These are phyloP conservation scores for Andrena chrysosceles DNA, from an alignment of 2,888 invertebrate species.

Conservation along the genomic window DNA sequence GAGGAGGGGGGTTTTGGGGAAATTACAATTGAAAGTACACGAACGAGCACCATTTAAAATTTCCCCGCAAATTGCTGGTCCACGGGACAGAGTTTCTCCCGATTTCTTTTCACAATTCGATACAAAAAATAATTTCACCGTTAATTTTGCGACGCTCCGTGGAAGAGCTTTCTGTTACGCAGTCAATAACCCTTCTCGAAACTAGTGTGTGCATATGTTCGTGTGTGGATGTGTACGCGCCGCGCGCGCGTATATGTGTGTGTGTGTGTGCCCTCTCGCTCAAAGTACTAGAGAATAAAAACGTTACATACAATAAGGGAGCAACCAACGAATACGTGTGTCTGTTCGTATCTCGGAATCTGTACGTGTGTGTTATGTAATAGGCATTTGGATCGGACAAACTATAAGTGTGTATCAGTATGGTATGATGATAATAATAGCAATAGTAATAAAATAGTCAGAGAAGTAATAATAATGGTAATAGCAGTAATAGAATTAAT, in stretches of 20 bases:
- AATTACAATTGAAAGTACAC: conserved; percentile 70
- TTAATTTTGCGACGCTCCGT: conserved; percentile 77
- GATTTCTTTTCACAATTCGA: conserved; percentile 61
- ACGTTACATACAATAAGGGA: conserved; percentile 67
- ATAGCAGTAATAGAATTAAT: conserved; percentile 61
- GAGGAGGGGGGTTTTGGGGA: conserved; percentile 15
- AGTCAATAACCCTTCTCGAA: conserved; percentile 65
- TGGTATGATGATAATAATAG: conserved; percentile 60
- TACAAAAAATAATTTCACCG: conserved; percentile 77
- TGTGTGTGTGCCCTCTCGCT: conserved; percentile 67
- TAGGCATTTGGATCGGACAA: conserved; percentile 31
- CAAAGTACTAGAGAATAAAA: conserved; percentile 70
- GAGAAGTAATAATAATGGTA: conserved; percentile 50
- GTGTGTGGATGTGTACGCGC: conserved; percentile 46
- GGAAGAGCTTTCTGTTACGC: conserved; percentile 76
- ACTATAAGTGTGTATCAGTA: conserved; percentile 36
- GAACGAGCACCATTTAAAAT: conserved; percentile 70
- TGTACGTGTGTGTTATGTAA: conserved; percentile 21
- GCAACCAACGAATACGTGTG: conserved; percentile 58
- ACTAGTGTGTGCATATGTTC: conserved; percentile 60
- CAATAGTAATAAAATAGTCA: conserved; percentile 60
- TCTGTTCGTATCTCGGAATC: background rate
- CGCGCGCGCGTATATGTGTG: too few species aligned
- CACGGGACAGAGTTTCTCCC: conserved; percentile 47
- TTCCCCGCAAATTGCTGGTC: conserved; percentile 56